Conservation (phyloP, 2,113 vertebrate genomes). For the Ceratotherium simum region DNA sequence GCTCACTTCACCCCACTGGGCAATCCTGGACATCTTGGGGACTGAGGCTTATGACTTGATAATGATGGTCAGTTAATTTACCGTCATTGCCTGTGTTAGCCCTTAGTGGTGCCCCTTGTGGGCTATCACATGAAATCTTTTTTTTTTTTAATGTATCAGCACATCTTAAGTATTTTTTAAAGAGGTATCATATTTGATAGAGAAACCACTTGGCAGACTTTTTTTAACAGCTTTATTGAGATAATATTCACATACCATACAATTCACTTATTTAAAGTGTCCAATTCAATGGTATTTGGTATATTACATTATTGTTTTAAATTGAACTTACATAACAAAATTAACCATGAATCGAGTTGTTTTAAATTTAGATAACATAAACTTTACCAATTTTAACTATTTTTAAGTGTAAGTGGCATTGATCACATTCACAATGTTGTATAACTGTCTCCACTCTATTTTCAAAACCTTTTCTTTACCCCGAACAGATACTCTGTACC, state of each 20-base stretch:
- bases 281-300: background rate
- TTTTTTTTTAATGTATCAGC: background rate
- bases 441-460: too few relatives aligned
- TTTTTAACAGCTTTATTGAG: background rate
- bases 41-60: rapidly evolving
- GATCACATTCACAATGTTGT: too few relatives aligned
- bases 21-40: rapidly evolving
- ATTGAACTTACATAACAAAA: too few relatives aligned
- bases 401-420: too few relatives aligned
- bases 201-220: background rate
- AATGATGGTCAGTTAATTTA: rapidly evolving
- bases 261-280: too few relatives aligned
- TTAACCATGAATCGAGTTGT: too few relatives aligned
- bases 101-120: rapidly evolving
- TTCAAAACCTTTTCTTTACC: too few relatives aligned
- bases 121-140: too few relatives aligned
- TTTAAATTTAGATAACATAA: too few relatives aligned
- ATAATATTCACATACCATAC: rapidly evolving
- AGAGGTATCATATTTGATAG: background rate
- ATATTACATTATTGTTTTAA: too few relatives aligned
- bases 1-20: rapidly evolving
- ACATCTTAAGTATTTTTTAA: background rate
- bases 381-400: too few relatives aligned
- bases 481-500: too few relatives aligned
- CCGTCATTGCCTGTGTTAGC: rapidly evolving